Base-by-base conservation (phyloP, 2,797 vertebrate species). In the Siniperca undulata region DNA sequence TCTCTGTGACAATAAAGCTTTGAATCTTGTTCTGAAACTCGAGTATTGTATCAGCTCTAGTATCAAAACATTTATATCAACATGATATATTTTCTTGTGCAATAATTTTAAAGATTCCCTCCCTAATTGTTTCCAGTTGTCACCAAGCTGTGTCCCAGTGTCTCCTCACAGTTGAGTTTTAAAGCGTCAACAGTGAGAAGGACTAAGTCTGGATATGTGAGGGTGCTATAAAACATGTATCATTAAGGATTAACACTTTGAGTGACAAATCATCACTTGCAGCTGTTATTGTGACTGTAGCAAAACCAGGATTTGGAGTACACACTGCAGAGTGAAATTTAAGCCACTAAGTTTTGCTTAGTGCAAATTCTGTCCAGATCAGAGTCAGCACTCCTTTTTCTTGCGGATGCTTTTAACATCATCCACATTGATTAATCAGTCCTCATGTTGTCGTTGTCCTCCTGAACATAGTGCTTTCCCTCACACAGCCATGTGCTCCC, bases 401-500 rank as follows among this genome's bases (percentile, higher is more conserved):
- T 16, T 20, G 4, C 12, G 14, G 44, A 6, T 11, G 44, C 27
- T 24, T 52, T 22, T 17, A 17, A 17, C 22, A n/a, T 36, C 30
- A n/a, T 62, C 24, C 38, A 27, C n/a, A 34, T 22, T 77, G 62
- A 44, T 34, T 19, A 4, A 22, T 59, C 42, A 19, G 6, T 34
- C 74, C 20, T 66, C 53, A 1, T 12, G 52, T 58, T n/a, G 50
- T 9, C 14, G 10, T 60, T 0, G 34, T 36, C 42, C 36, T 67
- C 60, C 38, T 64, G 34, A 50, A 59, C 30, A 24, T 78, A 67
- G 64, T 48, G 62, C 78, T 50, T 42, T 12, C 40, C 42, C 64
- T 66, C 70, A 14, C 77, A 71, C 85, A 85, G 76, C 83, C 50
- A 83, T 2, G 0, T 56, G 22, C 84, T 46, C 76, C 85, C 86